These are phyloP conservation scores for Dipus sagitta DNA, from an alignment of 2,797 vertebrate genomes.

Conservation along the genomic window DNA sequence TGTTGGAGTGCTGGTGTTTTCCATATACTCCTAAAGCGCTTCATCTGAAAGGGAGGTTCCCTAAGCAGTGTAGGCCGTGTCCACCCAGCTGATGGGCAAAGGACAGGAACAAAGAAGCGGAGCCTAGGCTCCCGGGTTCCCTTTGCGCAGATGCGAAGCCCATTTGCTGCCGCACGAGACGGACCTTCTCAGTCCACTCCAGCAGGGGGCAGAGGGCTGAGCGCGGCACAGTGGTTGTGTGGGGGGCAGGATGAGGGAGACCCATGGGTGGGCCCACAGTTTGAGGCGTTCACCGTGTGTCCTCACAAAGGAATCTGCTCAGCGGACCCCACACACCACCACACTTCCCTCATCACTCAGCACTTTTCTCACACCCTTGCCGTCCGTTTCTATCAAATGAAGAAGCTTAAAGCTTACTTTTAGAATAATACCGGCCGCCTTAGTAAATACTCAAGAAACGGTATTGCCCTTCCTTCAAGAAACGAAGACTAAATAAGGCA, in stretches of 20 bases:
- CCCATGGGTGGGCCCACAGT: neutral
- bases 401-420: neutral
- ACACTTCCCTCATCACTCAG: rapidly evolving
- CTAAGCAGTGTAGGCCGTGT: neutral
- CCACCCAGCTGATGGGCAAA: neutral
- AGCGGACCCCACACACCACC: neutral
- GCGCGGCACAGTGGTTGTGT: rapidly evolving
- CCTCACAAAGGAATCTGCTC: neutral
- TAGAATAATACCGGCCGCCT: neutral
- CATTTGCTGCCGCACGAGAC: neutral
- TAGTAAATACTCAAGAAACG: neutral
- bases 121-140: neutral
- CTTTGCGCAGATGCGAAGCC: neutral
- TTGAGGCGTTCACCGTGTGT: neutral
- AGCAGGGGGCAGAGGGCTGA: neutral
- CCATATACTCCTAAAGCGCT: neutral
- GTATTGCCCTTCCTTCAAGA: constrained; percentile 13
- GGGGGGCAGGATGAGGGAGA: neutral
- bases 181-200: neutral
- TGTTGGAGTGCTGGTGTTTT: constrained; percentile 42
- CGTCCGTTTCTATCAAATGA: neutral
- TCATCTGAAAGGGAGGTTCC: neutral
- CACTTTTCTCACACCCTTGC: neutral
- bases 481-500: constrained; percentile 15
- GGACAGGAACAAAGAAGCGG: neutral